Percentiles rank a stretch among this genome's conserved stretches.
Evolutionary conservation across 2,888 invertebrate species (phyloP).

Genomic region (Odontothrips loti): DNA sequence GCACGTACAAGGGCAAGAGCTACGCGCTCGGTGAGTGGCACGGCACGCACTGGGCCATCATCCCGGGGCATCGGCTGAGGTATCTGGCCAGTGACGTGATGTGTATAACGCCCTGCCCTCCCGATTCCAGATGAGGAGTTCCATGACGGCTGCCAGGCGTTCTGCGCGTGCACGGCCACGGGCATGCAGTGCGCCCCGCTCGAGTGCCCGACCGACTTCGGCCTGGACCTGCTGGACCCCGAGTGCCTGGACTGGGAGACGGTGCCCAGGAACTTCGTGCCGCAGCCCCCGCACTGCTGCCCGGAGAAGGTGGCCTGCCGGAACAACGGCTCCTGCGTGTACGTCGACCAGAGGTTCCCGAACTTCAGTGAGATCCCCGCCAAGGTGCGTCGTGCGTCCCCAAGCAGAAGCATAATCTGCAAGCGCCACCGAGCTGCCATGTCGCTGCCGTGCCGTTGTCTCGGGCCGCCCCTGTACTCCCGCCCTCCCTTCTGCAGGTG

Average conservation of each 20-base stretch:
- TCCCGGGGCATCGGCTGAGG: neutral
- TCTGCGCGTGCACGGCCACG: constrained; percentile 68
- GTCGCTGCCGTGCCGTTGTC: no score
- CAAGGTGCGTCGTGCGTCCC: constrained; percentile 49
- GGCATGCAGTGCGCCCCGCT: constrained; percentile 73
- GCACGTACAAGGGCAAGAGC: constrained; percentile 44
- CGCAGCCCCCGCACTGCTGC: constrained; percentile 74
- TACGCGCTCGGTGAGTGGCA: constrained; percentile 41
- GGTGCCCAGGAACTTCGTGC: constrained; percentile 64
- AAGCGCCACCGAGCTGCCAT: no score
- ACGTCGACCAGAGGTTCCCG: constrained; percentile 62
- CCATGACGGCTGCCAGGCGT: constrained; percentile 74
- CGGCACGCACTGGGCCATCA: neutral
- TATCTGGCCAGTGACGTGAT: no score
- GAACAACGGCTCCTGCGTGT: constrained; percentile 76
- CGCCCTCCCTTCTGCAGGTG: no score
- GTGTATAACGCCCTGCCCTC: neutral
- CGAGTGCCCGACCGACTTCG: constrained; percentile 78
- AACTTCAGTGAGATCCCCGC: constrained; percentile 81
- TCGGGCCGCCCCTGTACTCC: no score
- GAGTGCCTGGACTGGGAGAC: constrained; percentile 84
- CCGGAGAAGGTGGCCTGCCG: constrained; percentile 72
- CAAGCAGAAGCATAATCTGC: no score
- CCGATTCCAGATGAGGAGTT: constrained; percentile 61
- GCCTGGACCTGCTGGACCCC: constrained; percentile 77